Evolutionary conservation across 2,113 vertebrate species (phyloP).

Genomic region (Oncorhynchus tshawytscha): DNA sequence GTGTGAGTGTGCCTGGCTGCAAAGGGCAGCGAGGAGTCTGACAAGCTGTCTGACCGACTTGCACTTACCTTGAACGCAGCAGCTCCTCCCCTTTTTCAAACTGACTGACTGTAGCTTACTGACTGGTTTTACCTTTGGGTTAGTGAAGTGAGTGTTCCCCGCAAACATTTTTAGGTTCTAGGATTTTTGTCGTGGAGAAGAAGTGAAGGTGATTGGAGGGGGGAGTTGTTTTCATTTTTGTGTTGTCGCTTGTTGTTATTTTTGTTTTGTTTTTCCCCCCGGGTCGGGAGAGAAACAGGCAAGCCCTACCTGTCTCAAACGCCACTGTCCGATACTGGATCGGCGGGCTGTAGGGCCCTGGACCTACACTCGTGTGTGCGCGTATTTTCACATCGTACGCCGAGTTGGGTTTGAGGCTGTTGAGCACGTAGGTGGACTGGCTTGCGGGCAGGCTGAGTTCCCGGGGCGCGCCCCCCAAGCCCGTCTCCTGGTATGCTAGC

Average conservation of each 20-base stretch:
- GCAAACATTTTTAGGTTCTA: slow-evolving; percentile 45
- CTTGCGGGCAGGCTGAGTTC: slow-evolving; percentile 84
- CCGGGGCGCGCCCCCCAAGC: slow-evolving; percentile 66
- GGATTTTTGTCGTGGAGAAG: slow-evolving; percentile 45
- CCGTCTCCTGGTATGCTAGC: slow-evolving; percentile 88
- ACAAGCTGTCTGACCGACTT: slow-evolving; percentile 66
- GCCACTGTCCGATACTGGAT: slow-evolving; percentile 96
- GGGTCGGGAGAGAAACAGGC: slow-evolving; percentile 70
- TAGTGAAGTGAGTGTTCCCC: slow-evolving; percentile 74
- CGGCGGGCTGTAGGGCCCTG: slow-evolving; percentile 95
- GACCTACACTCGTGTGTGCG: slow-evolving; percentile 96
- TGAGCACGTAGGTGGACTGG: slow-evolving; percentile 85
- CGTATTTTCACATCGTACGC: slow-evolving; percentile 96
- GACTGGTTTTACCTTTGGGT: slow-evolving; percentile 73
- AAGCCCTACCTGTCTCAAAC: slow-evolving; percentile 94
- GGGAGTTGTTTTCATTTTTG: slow-evolving; percentile 55
- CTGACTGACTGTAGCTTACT: slow-evolving; percentile 79
- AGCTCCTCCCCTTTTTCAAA: slow-evolving; percentile 63
- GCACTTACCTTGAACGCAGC: slow-evolving; percentile 75
- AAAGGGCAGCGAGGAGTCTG: slow-evolving; percentile 61
- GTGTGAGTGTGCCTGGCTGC: slow-evolving; percentile 60
- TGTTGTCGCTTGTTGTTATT: slow-evolving; percentile 34
- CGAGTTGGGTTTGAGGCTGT: slow-evolving; percentile 91
- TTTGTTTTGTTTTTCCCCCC: slow-evolving; percentile 43
- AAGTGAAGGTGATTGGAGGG: slow-evolving; percentile 66